Base-by-base conservation (phyloP, 2,888 invertebrate genomes). In the Drosophila melanosoma region DNA sequence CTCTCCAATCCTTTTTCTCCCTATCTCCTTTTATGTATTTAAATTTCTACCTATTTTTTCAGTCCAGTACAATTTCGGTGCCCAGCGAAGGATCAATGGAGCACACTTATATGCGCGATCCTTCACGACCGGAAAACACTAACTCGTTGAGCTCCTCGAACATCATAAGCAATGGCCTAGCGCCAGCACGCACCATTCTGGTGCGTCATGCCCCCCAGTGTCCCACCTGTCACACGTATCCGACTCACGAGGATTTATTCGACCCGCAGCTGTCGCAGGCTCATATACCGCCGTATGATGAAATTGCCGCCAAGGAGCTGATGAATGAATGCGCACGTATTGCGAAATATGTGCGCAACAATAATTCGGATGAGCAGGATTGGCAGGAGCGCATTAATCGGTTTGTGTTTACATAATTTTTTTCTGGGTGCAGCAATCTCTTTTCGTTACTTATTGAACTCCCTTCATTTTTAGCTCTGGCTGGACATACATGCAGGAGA, bases 281-380 rank as follows among this genome's bases (percentile, higher is more conserved):
- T 0, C 91, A 93, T 26, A 89, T 92, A 67, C 94, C 95, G 1
- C 93, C 94, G 3, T 95, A 95, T 85, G 96, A 96, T 92, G 93
- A 94, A 49, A 92, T 91, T 7, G 95, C 95, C 79, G 95, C 95
- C 2, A 94, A 94, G 57, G 93, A 94, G 74, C 87, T 95, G n/a
- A 96, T 97, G 96, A 95, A 95, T 62, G 96, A 97, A 88, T 95
- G 96, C 90, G 95, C 95, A 71, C 94, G 95, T 38, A 94, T 96
- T 78, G 95, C 96, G 0, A 94, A 94, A 74, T 94, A 94, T 90
- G 95, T 95, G 0, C 94, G 95, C 74, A 93, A 94, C 40, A 94
- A 94, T 48, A 95, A 95, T 69, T 60, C 91, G 0, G 94, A 94
- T 54, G 94, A 94, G 52, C 94, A 94, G 49, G 95, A 96, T 87